Evolutionary conservation across 1,140 invertebrate genomes (phyloP).

Genomic region (Wasmannia auropunctata): DNA sequence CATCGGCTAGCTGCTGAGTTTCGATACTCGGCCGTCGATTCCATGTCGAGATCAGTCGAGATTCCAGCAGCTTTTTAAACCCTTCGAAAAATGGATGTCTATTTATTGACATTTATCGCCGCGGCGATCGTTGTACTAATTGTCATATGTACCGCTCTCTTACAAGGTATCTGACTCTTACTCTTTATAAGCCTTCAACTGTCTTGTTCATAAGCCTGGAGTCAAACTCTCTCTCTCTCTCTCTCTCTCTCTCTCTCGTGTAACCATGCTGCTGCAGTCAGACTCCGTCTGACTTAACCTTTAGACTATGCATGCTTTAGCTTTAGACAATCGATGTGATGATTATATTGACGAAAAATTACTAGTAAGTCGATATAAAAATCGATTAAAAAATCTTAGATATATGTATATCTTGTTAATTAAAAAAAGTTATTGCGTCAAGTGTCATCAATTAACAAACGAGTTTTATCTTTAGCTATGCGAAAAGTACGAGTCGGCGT

Average conservation of each 20-base stretch:
- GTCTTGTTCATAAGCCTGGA: too few relatives aligned
- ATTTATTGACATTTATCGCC: conserved; percentile 83
- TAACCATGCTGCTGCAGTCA: too few relatives aligned
- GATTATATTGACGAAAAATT: not conserved
- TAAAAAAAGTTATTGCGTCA: not conserved
- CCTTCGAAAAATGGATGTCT: conserved; percentile 83
- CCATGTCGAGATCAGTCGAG: too few relatives aligned
- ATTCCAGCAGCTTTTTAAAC: not conserved
- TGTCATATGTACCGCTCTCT: conserved; percentile 81
- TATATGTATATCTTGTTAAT: too few relatives aligned
- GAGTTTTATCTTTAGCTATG: conserved; percentile 28
- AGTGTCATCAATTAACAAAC: not conserved
- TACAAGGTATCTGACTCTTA: conserved; percentile 70
- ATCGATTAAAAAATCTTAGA: too few relatives aligned
- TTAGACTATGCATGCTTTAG: not conserved
- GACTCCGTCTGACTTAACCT: conserved; percentile 61
- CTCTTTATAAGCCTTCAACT: not conserved
- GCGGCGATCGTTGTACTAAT: conserved; percentile 83
- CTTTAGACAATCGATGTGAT: too few relatives aligned
- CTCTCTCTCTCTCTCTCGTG: not conserved
- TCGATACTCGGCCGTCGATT: too few relatives aligned
- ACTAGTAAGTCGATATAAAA: too few relatives aligned
- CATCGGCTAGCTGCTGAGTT: too few relatives aligned
- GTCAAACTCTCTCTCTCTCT: too few relatives aligned
- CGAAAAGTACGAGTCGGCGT: conserved; percentile 67